Conservation (phyloP, 2,113 vertebrate genomes). For the Empidonax traillii region DNA sequence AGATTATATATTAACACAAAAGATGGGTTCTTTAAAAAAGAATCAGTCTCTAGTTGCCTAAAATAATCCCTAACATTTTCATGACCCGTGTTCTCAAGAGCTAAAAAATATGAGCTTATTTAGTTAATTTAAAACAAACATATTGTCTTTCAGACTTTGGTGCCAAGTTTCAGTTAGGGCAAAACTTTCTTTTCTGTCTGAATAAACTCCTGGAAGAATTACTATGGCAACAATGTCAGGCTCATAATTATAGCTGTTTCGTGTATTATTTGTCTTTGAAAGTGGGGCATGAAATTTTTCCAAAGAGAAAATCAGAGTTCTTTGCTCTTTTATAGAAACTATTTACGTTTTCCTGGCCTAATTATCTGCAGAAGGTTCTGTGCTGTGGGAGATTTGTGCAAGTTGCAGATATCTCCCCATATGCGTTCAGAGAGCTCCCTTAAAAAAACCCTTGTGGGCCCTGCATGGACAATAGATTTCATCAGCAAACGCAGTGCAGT, state of each 20-base stretch:
- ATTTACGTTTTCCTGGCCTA: neutral
- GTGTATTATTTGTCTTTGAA: slow-evolving; percentile 40
- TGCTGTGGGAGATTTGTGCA: neutral
- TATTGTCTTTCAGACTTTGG: neutral
- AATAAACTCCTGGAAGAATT: slow-evolving; percentile 3
- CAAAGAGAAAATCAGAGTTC: neutral
- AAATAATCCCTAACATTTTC: neutral
- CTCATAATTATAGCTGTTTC: neutral
- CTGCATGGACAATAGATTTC: neutral
- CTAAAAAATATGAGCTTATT: neutral
- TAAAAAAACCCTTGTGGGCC: neutral
- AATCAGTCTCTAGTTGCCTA: neutral
- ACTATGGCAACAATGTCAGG: neutral
- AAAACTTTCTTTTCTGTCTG: slow-evolving; percentile 23
- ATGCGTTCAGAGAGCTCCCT: neutral
- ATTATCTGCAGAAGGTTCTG: slow-evolving; percentile 7
- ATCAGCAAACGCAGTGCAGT: neutral
- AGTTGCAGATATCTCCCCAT: neutral
- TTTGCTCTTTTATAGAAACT: slow-evolving; percentile 33
- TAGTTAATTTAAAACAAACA: slow-evolving; percentile 7
- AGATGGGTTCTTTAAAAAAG: neutral
- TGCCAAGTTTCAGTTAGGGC: neutral
- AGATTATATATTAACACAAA: neutral
- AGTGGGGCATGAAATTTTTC: neutral
- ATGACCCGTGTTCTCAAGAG: neutral